These are phyloP conservation scores for Polyommatus iphigenia DNA, from an alignment of 2,888 invertebrate species.

Conservation along the genomic window DNA sequence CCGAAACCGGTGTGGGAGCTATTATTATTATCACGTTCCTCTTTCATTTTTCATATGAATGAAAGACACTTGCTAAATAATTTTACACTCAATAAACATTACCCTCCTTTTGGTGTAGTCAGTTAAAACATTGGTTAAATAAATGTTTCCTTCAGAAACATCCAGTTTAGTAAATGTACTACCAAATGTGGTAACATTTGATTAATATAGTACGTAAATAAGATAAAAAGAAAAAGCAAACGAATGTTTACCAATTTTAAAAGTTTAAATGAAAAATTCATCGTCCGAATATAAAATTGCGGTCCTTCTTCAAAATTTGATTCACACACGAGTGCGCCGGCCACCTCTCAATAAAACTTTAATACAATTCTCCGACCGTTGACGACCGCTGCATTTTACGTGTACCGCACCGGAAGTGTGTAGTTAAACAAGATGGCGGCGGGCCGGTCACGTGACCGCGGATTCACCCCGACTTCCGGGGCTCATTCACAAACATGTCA, in stretches of 20 bases:
- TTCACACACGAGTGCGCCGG: constrained; percentile 44
- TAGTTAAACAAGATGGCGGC: constrained; percentile 76
- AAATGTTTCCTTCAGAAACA: no score
- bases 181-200: not conserved
- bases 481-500: constrained; percentile 68
- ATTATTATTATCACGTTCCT: no score
- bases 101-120: no score
- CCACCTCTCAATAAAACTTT: constrained; percentile 48
- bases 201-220: not conserved
- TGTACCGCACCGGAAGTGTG: constrained; percentile 64
- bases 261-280: not conserved
- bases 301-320: constrained; percentile 42
- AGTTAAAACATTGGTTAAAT: no score
- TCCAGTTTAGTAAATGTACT: no score
- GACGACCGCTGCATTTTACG: constrained; percentile 56
- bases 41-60: no score
- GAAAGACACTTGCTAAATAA: no score
- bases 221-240: not conserved
- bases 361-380: constrained; percentile 54
- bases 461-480: constrained; percentile 76
- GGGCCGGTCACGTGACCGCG: constrained; percentile 70
- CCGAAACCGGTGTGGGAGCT: no score
- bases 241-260: not conserved
- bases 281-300: constrained; percentile 22
- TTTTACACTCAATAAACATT: no score